Conservation (phyloP, 2,888 invertebrate genomes). For the Apodemia mormo region DNA sequence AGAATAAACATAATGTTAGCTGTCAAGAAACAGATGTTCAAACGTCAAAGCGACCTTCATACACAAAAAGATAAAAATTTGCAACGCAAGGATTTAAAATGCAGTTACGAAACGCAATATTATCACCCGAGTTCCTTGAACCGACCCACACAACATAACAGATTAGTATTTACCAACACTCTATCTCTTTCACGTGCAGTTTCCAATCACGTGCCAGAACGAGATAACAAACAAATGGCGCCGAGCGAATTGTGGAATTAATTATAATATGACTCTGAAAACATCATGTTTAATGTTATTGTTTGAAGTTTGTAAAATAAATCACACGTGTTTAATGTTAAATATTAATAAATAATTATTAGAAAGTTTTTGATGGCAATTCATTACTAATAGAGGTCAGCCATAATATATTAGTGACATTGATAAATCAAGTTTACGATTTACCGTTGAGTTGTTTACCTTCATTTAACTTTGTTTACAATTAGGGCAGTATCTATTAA, state of each 20-base stretch:
- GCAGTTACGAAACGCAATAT: background rate
- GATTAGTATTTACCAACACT: background rate
- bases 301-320: background rate
- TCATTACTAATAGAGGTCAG: background rate
- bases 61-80: constrained; percentile 1
- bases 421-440: background rate
- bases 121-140: background rate
- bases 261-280: background rate
- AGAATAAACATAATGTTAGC: no score
- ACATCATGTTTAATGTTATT: background rate
- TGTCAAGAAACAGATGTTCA: background rate
- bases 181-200: background rate
- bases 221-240: background rate
- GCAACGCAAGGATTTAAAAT: constrained; percentile 1
- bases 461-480: background rate
- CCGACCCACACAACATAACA: background rate
- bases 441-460: background rate
- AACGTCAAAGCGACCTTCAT: no score
- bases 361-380: background rate
- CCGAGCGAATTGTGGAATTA: background rate
- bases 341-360: background rate
- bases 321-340: background rate
- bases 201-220: background rate
- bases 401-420: background rate
- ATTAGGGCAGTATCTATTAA: background rate